Base-by-base conservation (phyloP, 2,888 invertebrate species). In the Synanthedon myopaeformis region DNA sequence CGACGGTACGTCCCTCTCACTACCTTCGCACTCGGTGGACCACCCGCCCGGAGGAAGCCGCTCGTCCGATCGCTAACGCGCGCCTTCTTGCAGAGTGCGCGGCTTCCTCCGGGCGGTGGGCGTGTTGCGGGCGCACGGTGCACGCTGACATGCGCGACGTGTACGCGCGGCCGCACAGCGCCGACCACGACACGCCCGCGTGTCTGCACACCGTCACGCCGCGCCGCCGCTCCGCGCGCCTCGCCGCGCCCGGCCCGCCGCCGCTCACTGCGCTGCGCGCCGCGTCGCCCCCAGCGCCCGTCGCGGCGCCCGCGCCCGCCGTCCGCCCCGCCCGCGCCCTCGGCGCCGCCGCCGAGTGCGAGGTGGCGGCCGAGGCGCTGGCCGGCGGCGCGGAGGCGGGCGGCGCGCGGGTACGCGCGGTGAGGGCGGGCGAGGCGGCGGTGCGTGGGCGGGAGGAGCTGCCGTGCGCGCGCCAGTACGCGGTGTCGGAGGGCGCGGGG, bases 401-500 rank as follows among this genome's bases (percentile, higher is more conserved):
- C 51, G 67, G 66, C 48, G 49, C 42, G 51, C 53, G 53, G 52
- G 56, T 23, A 67, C 64, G 53, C 35, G 54, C 54, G 70, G 75
- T 14, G 54, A 42, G 23, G 58, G 87, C 88, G 61, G 88, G 87
- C 61, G 89, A 86, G 65, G 65, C 89, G 42, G 79, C 78, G 23
- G 91, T 91, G 41, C 90, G 92, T 61, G 93, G 93, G 12, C 91
- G 90, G 68, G 93, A 93, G 72, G 94, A 93, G 78, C 75, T 92
- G 61, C 92, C 93, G 0, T 88, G 89, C 54, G 73, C 72, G 41
- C 79, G 87, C 61, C 80, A 82, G 60, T 73, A 74, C 54, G 67
- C 72, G 49, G 54, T 51, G 19, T 35, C 51, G 57, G 72, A 75
- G 58, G 60, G 59, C 52, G 65, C 57, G 53, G 52, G 56, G 55